A percentile compares a stretch with the other conserved stretches of the same genome.
Conservation (phyloP, 1,140 invertebrate genomes). For the Helicoverpa armigera region DNA sequence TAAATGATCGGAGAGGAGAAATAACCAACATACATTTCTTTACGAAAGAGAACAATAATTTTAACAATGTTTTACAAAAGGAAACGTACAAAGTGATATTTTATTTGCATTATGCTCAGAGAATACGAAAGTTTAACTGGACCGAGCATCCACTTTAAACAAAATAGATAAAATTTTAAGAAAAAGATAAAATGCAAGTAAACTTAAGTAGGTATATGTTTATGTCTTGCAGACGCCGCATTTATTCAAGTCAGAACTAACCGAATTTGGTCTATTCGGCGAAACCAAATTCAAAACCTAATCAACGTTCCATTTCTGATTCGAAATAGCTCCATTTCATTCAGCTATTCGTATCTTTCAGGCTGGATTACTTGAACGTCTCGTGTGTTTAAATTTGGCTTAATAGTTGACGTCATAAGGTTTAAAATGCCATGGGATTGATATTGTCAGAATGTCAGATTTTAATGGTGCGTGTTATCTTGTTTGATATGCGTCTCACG, state of each 20-base stretch:
- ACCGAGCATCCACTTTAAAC: background rate
- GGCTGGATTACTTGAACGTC: constrained; percentile 20
- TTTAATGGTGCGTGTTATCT: constrained; percentile 47
- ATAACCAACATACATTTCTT: constrained; percentile 48
- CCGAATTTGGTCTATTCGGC: constrained; percentile 54
- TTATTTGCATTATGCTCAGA: constrained; percentile 27
- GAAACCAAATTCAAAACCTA: constrained; percentile 61
- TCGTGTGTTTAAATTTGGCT: constrained; percentile 22
- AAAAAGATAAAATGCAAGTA: background rate
- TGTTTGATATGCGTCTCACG: constrained; percentile 62
- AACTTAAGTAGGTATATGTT: background rate
- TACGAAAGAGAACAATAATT: constrained; percentile 27
- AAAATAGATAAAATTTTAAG: background rate
- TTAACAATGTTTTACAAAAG: constrained; percentile 21
- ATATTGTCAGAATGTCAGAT: constrained; percentile 15
- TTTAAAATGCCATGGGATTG: constrained; percentile 29
- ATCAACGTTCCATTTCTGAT: constrained; percentile 59
- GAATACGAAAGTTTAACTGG: background rate
- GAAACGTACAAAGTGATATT: constrained; percentile 10
- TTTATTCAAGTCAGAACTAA: constrained; percentile 51
- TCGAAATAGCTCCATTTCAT: constrained; percentile 57
- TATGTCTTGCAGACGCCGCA: constrained; percentile 38
- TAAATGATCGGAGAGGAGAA: constrained; percentile 65
- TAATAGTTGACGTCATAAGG: constrained; percentile 40
- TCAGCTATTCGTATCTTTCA: constrained; percentile 52